These are phyloP conservation scores for Pogonophryne albipinna DNA, from an alignment of 2,797 vertebrate genomes.

Conservation along the genomic window DNA sequence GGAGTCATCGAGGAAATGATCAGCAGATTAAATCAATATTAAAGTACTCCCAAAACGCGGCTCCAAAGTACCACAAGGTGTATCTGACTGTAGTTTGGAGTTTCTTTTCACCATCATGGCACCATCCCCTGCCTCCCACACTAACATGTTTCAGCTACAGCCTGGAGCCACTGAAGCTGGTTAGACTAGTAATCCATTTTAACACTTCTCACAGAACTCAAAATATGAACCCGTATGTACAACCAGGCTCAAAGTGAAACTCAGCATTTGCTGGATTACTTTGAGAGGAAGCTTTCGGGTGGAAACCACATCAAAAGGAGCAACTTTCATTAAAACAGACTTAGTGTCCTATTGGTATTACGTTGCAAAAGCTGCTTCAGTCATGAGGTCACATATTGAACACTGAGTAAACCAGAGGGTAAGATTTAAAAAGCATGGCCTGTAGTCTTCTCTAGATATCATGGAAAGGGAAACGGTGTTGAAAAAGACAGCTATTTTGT, in stretches of 20 bases:
- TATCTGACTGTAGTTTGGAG: not conserved
- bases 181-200: constrained; percentile 16
- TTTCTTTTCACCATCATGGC: not conserved
- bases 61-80: not conserved
- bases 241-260: constrained; percentile 9
- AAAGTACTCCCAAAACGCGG: not conserved
- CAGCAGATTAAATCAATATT: not conserved
- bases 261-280: constrained; percentile 35
- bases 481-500: constrained; percentile 43
- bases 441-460: constrained; percentile 20
- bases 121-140: too few relatives aligned
- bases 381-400: constrained; percentile 22
- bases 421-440: not conserved
- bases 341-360: constrained; percentile 35
- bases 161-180: not conserved
- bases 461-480: constrained; percentile 45
- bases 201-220: constrained; percentile 22
- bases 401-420: not conserved
- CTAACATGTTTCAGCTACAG: not conserved
- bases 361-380: not conserved
- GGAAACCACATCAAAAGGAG: constrained; percentile 20
- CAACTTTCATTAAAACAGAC: constrained; percentile 51
- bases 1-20: not conserved
- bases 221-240: constrained; percentile 47
- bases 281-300: constrained; percentile 5